A percentile compares a stretch with the other conserved stretches of the same genome.
These are phyloP conservation scores for Ammospiza nelsoni DNA, from an alignment of 2,113 vertebrate genomes.

Conservation along the genomic window DNA sequence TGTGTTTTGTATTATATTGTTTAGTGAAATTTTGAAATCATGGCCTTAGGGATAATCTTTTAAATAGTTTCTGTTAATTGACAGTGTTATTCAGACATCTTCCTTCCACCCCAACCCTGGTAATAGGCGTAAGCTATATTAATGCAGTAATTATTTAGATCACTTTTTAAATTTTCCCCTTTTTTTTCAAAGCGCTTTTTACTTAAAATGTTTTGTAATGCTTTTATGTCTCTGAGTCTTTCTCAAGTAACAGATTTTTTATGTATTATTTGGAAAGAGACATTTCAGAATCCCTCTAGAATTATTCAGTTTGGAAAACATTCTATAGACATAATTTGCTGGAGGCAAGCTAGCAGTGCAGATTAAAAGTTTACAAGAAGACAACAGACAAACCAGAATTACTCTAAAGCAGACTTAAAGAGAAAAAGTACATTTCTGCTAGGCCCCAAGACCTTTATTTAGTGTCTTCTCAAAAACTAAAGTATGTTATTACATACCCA, in stretches of 20 bases:
- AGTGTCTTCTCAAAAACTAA: background rate
- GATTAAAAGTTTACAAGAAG: constrained; percentile 73
- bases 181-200: constrained; percentile 33
- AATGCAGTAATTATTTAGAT: constrained; percentile 59
- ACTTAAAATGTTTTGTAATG: constrained; percentile 61
- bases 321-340: constrained; percentile 76
- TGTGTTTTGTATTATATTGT: constrained; percentile 26
- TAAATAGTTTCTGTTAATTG: constrained; percentile 52
- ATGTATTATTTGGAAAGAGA: constrained; percentile 70
- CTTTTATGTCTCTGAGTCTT: constrained; percentile 66
- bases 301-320: constrained; percentile 72
- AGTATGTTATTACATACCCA: background rate
- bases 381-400: constrained; percentile 55
- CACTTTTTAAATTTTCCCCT: constrained; percentile 16
- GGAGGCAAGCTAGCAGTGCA: constrained; percentile 67
- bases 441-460: constrained; percentile 15
- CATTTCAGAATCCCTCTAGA: constrained; percentile 70
- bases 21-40: constrained; percentile 34
- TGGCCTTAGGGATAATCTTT: constrained; percentile 38
- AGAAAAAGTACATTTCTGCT: constrained; percentile 5
- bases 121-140: constrained; percentile 7
- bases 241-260: constrained; percentile 60
- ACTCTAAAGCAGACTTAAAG: constrained; percentile 56
- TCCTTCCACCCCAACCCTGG: background rate
- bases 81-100: constrained; percentile 38